Conservation (phyloP, 2,888 invertebrate genomes). For the Branchellion lobata region DNA sequence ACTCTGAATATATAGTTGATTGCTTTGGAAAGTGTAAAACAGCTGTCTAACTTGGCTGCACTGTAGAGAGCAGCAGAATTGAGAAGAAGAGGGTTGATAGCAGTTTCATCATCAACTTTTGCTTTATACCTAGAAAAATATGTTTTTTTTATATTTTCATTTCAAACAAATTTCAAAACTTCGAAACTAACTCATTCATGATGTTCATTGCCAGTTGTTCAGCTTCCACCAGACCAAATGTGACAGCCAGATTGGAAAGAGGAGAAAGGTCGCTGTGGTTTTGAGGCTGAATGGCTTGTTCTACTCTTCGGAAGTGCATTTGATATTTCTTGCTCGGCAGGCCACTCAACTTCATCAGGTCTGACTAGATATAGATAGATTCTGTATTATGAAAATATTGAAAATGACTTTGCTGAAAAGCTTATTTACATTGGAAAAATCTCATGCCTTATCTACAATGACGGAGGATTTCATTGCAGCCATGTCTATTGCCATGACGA, state of each 20-base stretch:
- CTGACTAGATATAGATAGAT: background rate
- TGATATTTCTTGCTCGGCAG: background rate
- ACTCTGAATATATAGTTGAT: too few species aligned
- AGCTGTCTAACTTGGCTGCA: background rate
- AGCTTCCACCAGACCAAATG: background rate
- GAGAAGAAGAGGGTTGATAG: background rate
- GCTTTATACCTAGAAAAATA: background rate
- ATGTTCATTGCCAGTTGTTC: background rate
- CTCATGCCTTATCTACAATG: background rate
- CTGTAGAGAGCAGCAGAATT: conserved; percentile 1
- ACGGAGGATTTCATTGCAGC: background rate
- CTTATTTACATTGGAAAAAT: background rate
- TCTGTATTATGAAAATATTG: background rate
- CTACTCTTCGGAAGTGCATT: background rate
- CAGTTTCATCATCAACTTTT: background rate
- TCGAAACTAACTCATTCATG: background rate
- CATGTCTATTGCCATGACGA: conserved; percentile 4
- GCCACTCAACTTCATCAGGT: background rate
- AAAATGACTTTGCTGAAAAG: background rate
- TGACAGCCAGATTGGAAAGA: background rate
- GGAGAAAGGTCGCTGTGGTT: background rate
- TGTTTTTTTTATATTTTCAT: background rate
- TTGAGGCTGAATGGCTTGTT: background rate
- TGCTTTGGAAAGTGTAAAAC: too few species aligned
- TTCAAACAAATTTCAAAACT: background rate